Evolutionary conservation across 2,888 invertebrate species (phyloP).

Genomic region (Trachelus tabidus): DNA sequence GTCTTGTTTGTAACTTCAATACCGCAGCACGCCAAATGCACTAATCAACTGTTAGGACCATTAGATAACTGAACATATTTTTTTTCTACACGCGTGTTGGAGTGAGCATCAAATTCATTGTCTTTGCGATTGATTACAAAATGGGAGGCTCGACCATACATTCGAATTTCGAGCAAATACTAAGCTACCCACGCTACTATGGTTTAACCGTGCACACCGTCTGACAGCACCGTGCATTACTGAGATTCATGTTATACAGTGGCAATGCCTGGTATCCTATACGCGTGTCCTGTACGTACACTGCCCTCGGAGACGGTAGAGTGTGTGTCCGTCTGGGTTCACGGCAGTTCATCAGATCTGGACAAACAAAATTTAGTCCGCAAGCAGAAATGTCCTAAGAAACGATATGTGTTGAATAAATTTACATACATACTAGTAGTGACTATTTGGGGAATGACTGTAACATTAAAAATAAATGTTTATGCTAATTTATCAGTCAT

Average conservation of each 20-base stretch:
- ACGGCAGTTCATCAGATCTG: background rate
- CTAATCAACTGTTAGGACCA: background rate
- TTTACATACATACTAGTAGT: background rate
- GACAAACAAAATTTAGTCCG: background rate
- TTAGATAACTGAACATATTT: background rate
- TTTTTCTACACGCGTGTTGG: background rate
- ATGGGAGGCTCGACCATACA: background rate
- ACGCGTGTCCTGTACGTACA: background rate
- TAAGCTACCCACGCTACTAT: background rate
- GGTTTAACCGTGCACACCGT: background rate
- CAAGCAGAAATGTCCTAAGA: background rate
- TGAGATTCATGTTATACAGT: background rate
- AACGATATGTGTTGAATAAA: background rate
- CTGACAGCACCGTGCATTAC: background rate
- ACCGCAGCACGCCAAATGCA: background rate
- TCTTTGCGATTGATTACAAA: background rate
- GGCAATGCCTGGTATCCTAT: background rate
- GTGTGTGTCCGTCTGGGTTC: background rate
- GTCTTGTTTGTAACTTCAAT: background rate
- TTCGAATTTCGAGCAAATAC: background rate
- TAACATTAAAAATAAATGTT: background rate
- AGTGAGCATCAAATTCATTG: background rate
- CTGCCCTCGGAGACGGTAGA: background rate
- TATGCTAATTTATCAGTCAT: background rate
- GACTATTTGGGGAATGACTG: background rate